phyloP scores from a whole-genome alignment of 2,113 vertebrate genomes.

The Arvicanthis niloticus region DNA sequence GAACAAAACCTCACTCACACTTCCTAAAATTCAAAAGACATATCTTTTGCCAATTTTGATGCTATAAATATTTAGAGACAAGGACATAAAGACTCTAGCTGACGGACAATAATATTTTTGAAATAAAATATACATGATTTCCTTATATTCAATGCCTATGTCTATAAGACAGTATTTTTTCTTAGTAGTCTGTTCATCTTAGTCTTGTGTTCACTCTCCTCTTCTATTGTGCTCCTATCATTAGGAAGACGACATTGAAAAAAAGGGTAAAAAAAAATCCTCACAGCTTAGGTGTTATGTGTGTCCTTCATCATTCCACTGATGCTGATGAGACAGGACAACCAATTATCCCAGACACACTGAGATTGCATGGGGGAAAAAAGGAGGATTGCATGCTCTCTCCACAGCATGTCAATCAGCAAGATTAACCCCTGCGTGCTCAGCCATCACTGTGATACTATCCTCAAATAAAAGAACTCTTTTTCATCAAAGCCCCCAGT shows the following conservation, averaged over 20 bases:
- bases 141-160: not conserved
- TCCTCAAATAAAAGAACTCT: not conserved
- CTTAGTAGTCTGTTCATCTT: not conserved
- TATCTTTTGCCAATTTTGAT: not conserved
- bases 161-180: not conserved
- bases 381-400: not conserved
- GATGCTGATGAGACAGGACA: constrained; percentile 81
- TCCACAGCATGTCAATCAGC: not conserved
- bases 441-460: not conserved
- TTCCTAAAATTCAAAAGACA: not conserved
- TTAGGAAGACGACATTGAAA: constrained; percentile 56
- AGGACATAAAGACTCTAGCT: not conserved
- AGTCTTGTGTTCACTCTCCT: not conserved
- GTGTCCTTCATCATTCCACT: constrained; percentile 28
- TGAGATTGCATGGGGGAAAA: constrained; percentile 19
- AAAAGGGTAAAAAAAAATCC: not conserved
- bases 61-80: not conserved
- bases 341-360: constrained; percentile 73
- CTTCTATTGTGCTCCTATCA: constrained; percentile 46
- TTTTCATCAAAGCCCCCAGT: not conserved
- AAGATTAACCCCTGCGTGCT: constrained; percentile 26
- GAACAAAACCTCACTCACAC: not conserved
- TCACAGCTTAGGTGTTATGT: constrained; percentile 23
- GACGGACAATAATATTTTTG: not conserved
- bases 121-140: constrained; percentile 23